These are phyloP conservation scores for Mormyrus hasselquistii DNA, from an alignment of 2,797 vertebrate genomes.

Conservation along the genomic window DNA sequence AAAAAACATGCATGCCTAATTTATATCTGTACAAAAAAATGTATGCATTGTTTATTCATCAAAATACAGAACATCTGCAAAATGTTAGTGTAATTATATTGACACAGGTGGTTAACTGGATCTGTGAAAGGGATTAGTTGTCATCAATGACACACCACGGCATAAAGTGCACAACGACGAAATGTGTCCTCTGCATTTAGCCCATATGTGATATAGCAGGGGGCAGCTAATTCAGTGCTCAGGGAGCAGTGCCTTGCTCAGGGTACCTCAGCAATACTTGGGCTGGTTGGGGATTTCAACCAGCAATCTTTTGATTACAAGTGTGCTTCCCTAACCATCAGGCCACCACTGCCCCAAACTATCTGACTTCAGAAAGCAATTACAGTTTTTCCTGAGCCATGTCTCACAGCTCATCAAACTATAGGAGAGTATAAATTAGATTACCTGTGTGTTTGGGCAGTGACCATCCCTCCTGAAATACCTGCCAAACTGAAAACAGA, in stretches of 20 bases:
- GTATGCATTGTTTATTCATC: background rate
- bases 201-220: background rate
- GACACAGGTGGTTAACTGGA: background rate
- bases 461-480: background rate
- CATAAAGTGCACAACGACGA: background rate
- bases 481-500: background rate
- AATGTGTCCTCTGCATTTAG: background rate
- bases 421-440: background rate
- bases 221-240: background rate
- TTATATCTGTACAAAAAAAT: background rate
- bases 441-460: background rate
- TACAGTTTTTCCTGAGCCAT: background rate
- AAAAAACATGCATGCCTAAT: background rate
- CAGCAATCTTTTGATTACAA: background rate
- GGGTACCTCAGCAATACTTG: background rate
- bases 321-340: background rate
- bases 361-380: slow-evolving; percentile 8
- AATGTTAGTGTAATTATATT: background rate
- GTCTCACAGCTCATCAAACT: background rate
- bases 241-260: background rate
- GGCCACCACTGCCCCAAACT: background rate
- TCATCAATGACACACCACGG: background rate
- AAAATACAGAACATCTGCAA: background rate
- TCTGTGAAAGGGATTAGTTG: background rate
- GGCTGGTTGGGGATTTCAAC: background rate